Evolutionary conservation across 2,888 invertebrate species (phyloP).

Genomic region (Agrotis ipsilon): DNA sequence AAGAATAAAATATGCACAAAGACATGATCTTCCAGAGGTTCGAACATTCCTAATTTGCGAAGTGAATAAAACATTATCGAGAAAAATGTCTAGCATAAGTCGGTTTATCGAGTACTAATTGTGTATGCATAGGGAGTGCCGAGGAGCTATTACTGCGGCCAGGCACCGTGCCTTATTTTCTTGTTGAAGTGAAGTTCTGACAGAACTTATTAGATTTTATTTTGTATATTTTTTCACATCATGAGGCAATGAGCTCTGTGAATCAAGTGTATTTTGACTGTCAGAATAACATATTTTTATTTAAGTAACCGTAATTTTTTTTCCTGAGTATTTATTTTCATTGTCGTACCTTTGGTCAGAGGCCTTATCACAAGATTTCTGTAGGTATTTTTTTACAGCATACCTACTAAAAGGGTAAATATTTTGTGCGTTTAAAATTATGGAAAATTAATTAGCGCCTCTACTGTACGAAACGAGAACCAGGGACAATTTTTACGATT

Average conservation of each 20-base stretch:
- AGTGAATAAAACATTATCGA: conserved; percentile 60
- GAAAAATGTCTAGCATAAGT: conserved; percentile 46
- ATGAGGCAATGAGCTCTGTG: not conserved
- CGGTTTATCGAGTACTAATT: conserved; percentile 57
- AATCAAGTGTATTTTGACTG: no score
- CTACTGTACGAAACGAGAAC: no score
- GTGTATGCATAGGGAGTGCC: conserved; percentile 57
- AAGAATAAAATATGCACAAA: conserved; percentile 9
- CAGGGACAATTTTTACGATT: no score
- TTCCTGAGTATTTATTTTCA: no score
- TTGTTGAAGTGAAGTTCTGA: conserved; percentile 40
- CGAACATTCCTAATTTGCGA: conserved; percentile 44
- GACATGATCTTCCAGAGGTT: conserved; percentile 12
- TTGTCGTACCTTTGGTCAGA: no score
- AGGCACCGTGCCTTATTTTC: conserved; percentile 48
- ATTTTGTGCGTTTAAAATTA: no score
- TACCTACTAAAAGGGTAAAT: no score
- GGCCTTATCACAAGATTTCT: no score
- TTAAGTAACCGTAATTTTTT: no score
- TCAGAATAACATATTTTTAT: no score
- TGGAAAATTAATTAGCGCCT: no score
- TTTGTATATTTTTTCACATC: conserved; percentile 17
- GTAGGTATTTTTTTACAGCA: no score
- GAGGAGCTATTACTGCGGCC: conserved; percentile 44
- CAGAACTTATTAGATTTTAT: conserved; percentile 43